Evolutionary conservation across 2,888 invertebrate species (phyloP).

Genomic region (Exocentrus adspersus): DNA sequence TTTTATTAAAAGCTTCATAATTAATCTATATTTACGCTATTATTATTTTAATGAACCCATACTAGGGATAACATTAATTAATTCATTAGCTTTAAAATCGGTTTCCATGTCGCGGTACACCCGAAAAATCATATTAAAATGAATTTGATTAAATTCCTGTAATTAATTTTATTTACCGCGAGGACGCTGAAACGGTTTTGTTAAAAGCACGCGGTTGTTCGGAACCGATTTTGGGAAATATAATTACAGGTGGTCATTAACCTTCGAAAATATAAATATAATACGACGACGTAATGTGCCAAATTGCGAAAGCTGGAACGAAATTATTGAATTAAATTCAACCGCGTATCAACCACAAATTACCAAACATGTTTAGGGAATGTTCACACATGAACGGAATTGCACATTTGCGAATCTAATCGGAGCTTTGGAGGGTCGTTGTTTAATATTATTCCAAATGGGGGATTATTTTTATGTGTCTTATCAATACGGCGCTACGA

Average conservation of each 20-base stretch:
- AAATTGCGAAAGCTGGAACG: background rate
- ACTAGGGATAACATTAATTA: no score
- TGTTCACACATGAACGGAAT: background rate
- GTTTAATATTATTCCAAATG: background rate
- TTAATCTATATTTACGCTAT: no score
- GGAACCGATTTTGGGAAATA: background rate
- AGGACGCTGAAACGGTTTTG: background rate
- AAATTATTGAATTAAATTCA: conserved; percentile 3
- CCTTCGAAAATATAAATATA: background rate
- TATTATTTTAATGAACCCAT: no score
- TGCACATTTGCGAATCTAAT: background rate
- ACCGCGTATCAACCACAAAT: conserved; percentile 1
- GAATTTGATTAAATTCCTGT: background rate
- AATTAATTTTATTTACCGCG: background rate
- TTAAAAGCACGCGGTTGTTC: background rate
- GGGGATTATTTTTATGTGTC: background rate
- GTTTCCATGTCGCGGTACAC: no score
- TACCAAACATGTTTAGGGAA: conserved; percentile 5
- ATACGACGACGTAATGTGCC: background rate
- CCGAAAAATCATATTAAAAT: background rate
- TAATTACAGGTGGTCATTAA: background rate
- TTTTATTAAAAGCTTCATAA: no score
- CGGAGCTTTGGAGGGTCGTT: background rate
- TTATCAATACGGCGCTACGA: background rate
- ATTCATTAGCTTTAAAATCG: no score